Percentiles rank a stretch among this genome's conserved stretches.
These are phyloP conservation scores for Picathartes gymnocephalus DNA, from an alignment of 2,113 vertebrate genomes.

Conservation along the genomic window DNA sequence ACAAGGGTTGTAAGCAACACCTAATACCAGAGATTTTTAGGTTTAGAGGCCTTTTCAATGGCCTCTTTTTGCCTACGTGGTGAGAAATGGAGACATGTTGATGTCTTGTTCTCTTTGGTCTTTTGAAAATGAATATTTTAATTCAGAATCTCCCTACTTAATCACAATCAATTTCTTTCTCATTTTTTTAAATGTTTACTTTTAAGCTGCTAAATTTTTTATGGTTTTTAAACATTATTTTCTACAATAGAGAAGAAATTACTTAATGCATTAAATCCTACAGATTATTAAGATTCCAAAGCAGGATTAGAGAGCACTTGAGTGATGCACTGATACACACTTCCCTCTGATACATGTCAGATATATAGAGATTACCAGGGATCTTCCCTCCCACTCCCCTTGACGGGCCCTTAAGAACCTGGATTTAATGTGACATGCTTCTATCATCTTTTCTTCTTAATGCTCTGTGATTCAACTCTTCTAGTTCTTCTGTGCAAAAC, in stretches of 20 bases:
- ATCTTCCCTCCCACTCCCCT: background rate
- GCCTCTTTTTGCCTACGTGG: background rate
- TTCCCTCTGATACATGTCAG: background rate
- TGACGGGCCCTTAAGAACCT: background rate
- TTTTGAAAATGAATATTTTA: background rate
- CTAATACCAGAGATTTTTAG: background rate
- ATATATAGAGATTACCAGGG: background rate
- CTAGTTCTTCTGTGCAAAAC: background rate
- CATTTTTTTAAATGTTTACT: background rate
- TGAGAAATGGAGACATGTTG: background rate
- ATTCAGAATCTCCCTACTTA: background rate
- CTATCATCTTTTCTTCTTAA: background rate
- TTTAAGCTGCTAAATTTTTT: background rate
- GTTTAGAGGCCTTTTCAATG: background rate
- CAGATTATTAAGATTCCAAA: background rate
- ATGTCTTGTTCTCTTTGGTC: background rate
- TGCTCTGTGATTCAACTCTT: background rate
- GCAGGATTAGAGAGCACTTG: background rate
- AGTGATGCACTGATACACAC: background rate
- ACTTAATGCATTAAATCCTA: background rate
- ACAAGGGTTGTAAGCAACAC: background rate
- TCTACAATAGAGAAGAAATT: background rate
- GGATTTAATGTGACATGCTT: background rate
- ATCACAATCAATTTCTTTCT: background rate
- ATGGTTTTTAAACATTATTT: background rate